These are phyloP conservation scores for Acipenser ruthenus DNA, from an alignment of 2,797 vertebrate genomes.

Conservation along the genomic window DNA sequence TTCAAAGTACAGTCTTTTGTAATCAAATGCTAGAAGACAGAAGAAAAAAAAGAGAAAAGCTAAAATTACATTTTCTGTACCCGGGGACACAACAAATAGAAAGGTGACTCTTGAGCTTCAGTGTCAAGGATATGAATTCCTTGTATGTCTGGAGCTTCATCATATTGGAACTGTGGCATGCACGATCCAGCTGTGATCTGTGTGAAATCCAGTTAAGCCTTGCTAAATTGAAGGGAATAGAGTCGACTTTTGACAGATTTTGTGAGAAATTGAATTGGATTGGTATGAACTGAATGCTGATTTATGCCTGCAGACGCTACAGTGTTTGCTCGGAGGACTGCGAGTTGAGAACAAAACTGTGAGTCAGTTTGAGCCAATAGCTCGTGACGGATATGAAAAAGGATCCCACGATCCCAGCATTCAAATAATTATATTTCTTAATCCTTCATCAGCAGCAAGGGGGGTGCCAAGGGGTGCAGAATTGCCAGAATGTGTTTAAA, in stretches of 20 bases:
- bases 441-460: too few relatives aligned
- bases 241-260: background rate
- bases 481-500: too few relatives aligned
- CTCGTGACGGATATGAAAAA: too few relatives aligned
- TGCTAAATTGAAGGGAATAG: slow-evolving; percentile 10
- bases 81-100: background rate
- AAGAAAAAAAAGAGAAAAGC: background rate
- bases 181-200: slow-evolving; percentile 6
- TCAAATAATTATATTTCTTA: too few relatives aligned
- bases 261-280: slow-evolving; percentile 5
- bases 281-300: background rate
- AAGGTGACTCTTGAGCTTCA: background rate
- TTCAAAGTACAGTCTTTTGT: background rate
- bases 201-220: slow-evolving; percentile 7
- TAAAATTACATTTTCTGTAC: background rate
- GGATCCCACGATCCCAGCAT: too few relatives aligned
- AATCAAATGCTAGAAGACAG: background rate
- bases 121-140: slow-evolving; percentile 5
- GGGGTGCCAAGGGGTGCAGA: too few relatives aligned
- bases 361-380: too few relatives aligned
- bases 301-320: background rate
- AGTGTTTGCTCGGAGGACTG: background rate
- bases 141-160: slow-evolving; percentile 4
- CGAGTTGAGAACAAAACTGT: too few relatives aligned
- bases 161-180: background rate